phyloP scores from a whole-genome alignment of 2,888 invertebrate genomes.

The Heliothis peltigera region DNA sequence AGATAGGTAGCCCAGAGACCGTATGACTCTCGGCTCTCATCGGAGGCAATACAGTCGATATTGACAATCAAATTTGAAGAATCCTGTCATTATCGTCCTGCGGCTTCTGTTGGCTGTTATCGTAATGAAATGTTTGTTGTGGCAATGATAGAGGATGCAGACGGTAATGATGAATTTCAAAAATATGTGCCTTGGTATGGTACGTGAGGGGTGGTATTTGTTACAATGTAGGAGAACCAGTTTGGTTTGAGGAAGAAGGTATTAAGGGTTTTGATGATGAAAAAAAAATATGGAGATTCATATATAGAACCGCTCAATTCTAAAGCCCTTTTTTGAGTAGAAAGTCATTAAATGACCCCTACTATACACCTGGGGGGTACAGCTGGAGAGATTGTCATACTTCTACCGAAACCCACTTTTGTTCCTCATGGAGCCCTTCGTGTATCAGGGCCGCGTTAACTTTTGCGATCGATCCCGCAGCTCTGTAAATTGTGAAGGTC shows the following conservation, averaged over 20 bases:
- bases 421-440: no score
- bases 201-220: slow-evolving; percentile 22
- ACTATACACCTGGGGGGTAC: no score
- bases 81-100: slow-evolving; percentile 52
- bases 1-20: slow-evolving; percentile 63
- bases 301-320: no score
- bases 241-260: neutral
- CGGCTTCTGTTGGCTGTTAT: slow-evolving; percentile 64
- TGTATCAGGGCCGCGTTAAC: no score
- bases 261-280: no score
- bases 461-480: no score
- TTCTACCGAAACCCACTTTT: no score
- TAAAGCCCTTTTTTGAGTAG: no score
- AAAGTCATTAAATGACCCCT: no score
- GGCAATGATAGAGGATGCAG: slow-evolving; percentile 53
- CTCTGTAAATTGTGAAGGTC: no score
- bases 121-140: slow-evolving; percentile 67
- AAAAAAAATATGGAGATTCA: no score
- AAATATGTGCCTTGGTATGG: slow-evolving; percentile 10
- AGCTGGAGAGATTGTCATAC: no score
- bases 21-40: slow-evolving; percentile 60
- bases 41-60: slow-evolving; percentile 59
- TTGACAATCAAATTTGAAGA: slow-evolving; percentile 52
- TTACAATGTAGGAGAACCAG: neutral
- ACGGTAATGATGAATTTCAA: slow-evolving; percentile 40